Evolutionary conservation across 2,113 vertebrate genomes (phyloP).

Genomic region (Catharus minimus): DNA sequence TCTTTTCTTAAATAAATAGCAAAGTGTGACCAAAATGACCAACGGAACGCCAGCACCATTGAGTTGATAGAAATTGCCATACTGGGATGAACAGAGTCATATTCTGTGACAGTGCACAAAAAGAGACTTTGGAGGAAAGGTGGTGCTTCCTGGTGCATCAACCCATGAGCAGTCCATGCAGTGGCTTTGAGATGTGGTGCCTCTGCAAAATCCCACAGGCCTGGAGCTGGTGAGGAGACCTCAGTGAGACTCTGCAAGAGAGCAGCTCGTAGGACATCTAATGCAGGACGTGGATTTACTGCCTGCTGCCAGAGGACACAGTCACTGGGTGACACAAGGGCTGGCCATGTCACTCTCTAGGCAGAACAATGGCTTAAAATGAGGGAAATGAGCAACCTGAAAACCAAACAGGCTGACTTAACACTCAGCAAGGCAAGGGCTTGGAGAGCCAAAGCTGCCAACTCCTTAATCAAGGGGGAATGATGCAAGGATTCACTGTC

Average conservation of each 20-base stretch:
- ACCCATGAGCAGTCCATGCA: not conserved
- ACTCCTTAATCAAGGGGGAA: not conserved
- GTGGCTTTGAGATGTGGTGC: accelerated
- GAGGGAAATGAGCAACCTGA: not conserved
- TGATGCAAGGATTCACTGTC: not conserved
- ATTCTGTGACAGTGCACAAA: conserved; percentile 31
- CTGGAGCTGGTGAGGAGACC: not conserved
- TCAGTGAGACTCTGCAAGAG: not conserved
- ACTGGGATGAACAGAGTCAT: conserved; percentile 1
- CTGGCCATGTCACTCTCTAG: not conserved
- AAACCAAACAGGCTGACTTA: not conserved
- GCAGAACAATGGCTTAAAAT: not conserved
- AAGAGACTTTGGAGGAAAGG: conserved; percentile 17
- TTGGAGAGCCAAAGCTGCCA: not conserved
- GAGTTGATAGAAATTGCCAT: not conserved
- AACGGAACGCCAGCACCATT: not conserved
- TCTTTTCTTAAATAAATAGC: conserved; percentile 51
- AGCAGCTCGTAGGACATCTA: not conserved
- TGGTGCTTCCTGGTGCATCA: not conserved
- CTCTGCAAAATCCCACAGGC: not conserved
- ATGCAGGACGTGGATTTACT: not conserved
- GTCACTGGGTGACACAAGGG: not conserved
- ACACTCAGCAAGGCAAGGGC: not conserved
- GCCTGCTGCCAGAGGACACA: not conserved
- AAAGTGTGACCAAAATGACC: conserved; percentile 13